Evolutionary conservation across 2,113 vertebrate species (phyloP).

Genomic region (Macaca fascicularis): DNA sequence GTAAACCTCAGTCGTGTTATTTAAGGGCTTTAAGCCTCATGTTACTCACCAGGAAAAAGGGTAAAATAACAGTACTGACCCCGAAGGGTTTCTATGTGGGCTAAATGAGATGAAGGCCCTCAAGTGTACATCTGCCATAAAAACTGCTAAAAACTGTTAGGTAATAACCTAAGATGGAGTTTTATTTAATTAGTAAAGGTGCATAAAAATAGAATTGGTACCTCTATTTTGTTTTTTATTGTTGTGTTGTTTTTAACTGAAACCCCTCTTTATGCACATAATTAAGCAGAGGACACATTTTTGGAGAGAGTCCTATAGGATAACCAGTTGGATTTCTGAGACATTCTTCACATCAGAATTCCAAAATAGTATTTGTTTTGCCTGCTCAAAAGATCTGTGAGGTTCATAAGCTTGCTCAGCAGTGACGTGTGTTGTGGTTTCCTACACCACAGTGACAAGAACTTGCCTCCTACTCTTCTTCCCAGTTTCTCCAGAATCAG

Average conservation of each 20-base stretch:
- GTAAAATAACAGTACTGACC: not conserved
- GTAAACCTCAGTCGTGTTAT: not conserved
- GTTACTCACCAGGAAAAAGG: not conserved
- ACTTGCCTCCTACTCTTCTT: not conserved
- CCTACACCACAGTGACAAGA: not conserved
- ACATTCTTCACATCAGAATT: not conserved
- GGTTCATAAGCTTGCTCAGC: not conserved
- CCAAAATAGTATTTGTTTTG: not conserved
- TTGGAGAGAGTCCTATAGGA: not conserved
- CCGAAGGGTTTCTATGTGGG: not conserved
- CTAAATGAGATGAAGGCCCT: not conserved
- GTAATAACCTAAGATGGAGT: not conserved
- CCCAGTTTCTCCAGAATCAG: not conserved
- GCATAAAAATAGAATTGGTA: not conserved
- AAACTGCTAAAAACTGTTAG: not conserved
- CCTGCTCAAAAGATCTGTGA: not conserved
- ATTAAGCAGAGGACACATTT: not conserved
- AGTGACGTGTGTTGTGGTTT: not conserved
- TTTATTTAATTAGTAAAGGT: not conserved
- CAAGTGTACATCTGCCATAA: not conserved
- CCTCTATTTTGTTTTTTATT: not conserved
- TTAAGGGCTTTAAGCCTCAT: not conserved
- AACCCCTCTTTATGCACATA: not conserved
- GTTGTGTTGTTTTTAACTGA: too few relatives aligned
- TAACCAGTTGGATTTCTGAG: not conserved